Percentiles rank a stretch among this genome's conserved stretches.
Evolutionary conservation across 2,797 vertebrate genomes (phyloP).

Genomic region (Pangasius macronema): DNA sequence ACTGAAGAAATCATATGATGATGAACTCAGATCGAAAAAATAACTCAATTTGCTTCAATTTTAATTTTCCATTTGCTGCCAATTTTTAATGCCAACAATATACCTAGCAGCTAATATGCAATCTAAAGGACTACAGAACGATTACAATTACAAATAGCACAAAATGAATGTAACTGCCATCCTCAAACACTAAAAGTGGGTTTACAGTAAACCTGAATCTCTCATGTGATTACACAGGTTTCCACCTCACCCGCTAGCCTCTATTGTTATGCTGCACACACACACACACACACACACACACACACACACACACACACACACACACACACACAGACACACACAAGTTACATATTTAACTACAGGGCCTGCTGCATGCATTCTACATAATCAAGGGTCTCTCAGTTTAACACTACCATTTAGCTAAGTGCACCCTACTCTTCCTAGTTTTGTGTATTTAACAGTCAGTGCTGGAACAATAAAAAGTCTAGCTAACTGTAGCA

Average conservation of each 20-base stretch:
- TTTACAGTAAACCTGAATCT: conserved; percentile 28
- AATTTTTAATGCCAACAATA: not conserved
- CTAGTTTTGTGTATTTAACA: conserved; percentile 30
- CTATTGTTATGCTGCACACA: conserved; percentile 7
- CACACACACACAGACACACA: conserved; percentile 11
- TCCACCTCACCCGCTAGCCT: not conserved
- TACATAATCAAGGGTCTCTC: conserved; percentile 22
- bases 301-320: not conserved
- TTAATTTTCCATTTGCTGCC: too few species aligned
- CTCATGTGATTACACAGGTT: conserved; percentile 38
- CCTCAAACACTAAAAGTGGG: conserved; percentile 27
- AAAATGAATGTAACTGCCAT: conserved; percentile 39
- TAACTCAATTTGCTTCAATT: not conserved
- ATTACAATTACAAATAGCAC: conserved; percentile 42
- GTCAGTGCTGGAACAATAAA: conserved; percentile 22
- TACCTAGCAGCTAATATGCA: conserved; percentile 21
- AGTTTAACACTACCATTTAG: not conserved
- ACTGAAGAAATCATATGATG: not conserved
- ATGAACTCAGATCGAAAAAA: not conserved
- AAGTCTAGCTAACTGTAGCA: conserved; percentile 10
- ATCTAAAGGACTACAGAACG: conserved; percentile 39
- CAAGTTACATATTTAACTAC: conserved; percentile 29
- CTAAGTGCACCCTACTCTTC: conserved; percentile 35
- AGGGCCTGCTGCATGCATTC: conserved; percentile 15
- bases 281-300: conserved; percentile 14